Base-by-base conservation (phyloP, 2,797 vertebrate genomes). In the Synaphobranchus kaupii region DNA sequence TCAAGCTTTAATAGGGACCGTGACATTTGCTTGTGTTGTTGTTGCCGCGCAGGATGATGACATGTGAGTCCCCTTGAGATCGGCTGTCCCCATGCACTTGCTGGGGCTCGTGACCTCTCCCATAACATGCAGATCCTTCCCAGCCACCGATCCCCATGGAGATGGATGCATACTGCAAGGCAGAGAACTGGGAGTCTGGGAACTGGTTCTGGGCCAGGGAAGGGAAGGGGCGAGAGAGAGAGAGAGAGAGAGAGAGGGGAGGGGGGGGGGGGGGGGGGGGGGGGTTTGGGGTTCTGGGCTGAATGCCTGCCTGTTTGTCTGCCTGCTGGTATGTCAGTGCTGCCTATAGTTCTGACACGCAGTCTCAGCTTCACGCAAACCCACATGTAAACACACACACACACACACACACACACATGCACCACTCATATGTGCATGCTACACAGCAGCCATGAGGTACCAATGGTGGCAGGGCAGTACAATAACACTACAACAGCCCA, bases 71-170 rank as follows among this genome's bases (percentile, higher is more conserved):
- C 85, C 92, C 92, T 92, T 90, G 92, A 83, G 93, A 92, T 89
- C 94, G 91, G 92, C 88, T 85, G 86, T 92, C 90, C 92, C 91
- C 89, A 48, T 88, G 93, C 92, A 76, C 89, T 88, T 88, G 88
- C 85, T 47, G 87, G 86, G 89, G 94, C 95, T 95, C 90, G 0
- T 60, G 88, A 95, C 95, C 95, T 96, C 87, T 96, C 95, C 95
- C 95, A 96, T 91, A 94, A 91, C 93, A 93, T 92, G 92, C 88
- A 82, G 88, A 87, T 90, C 92, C 89, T 95, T 95, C 93, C 93
- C 94, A 95, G 93, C 94, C 89, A 90, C 91, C 89, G n/a, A 13
- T 81, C 78, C 47, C 47, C 78, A 81, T 58, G 60, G 85, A 89
- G 94, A 90, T 89, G 89, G 86, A 22, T 82, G 85, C 80, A 91